Percentiles rank a stretch among this genome's conserved stretches.
phyloP scores from a whole-genome alignment of 2,888 invertebrate species.

The Catocala sponsa region DNA sequence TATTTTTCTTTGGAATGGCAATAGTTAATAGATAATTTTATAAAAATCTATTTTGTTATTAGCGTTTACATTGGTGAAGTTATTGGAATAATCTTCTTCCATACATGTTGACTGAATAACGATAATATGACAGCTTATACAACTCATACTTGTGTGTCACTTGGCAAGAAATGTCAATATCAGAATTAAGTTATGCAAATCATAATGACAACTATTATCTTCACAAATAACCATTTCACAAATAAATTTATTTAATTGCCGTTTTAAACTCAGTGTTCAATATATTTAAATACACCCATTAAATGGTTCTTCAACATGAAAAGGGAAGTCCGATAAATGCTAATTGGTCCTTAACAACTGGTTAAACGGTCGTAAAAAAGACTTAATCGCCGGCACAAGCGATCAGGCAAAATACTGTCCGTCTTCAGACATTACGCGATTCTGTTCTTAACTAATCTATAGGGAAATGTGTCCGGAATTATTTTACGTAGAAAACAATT shows the following conservation, averaged over 20 bases:
- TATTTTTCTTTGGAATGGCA: too few relatives aligned
- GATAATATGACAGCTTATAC: too few relatives aligned
- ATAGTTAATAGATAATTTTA: too few relatives aligned
- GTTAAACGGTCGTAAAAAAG: slow-evolving; percentile 67
- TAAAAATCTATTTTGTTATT: too few relatives aligned
- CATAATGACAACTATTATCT: slow-evolving; percentile 6
- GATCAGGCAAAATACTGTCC: slow-evolving; percentile 62
- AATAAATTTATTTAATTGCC: slow-evolving; percentile 23
- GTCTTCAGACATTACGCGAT: slow-evolving; percentile 41
- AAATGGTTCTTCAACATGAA: slow-evolving; percentile 57
- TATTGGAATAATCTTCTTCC: too few relatives aligned
- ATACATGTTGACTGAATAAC: too few relatives aligned
- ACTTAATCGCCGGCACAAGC: slow-evolving; percentile 59
- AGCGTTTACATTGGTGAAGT: too few relatives aligned
- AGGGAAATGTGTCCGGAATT: slow-evolving; percentile 30
- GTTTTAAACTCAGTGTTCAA: slow-evolving; percentile 26
- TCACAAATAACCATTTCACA: slow-evolving; percentile 10
- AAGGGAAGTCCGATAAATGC: slow-evolving; percentile 71
- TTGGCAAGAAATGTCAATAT: not conserved
- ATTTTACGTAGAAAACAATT: slow-evolving; percentile 34
- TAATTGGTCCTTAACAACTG: slow-evolving; percentile 73
- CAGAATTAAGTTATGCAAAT: not conserved
- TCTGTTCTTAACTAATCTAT: slow-evolving; percentile 35
- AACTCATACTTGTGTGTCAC: too few relatives aligned
- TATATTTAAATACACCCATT: slow-evolving; percentile 47